Evolutionary conservation across 2,797 vertebrate species (phyloP), one percentile per base, ranked within the genome.

Genomic region (Glyptemys insculpta): DNA sequence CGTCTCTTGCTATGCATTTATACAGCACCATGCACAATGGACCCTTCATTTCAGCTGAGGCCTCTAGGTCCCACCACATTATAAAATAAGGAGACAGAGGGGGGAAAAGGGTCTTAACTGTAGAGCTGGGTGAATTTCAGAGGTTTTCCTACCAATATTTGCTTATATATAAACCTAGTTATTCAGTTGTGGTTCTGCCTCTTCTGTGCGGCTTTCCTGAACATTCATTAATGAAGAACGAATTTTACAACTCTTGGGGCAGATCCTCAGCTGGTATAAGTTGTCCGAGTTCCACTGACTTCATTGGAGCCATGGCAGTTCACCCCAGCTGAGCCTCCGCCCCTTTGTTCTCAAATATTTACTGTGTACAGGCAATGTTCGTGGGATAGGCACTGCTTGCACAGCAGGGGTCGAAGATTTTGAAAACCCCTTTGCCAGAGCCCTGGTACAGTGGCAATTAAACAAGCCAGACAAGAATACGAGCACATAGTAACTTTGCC

Each of bases 241-340:
- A 76, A 76, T 76, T 47, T 79, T 0, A 0, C 81, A 31, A n/a
- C 62, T 37, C n/a, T 21, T 37, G 65, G n/a, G n/a, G 18, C 19
- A 12, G 65, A 41, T 72, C 65, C 53, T 82, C 78, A 54, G 56
- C 44, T 88, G 81, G 49, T 21, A 29, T 0, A 2, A 16, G 8
- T 10, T 92, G n/a, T 50, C 82, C 76, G 80, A 85, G 31, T 15
- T 34, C 37, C 72, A 86, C 80, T 93, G 86, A 59, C 94, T 90
- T 91, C 65, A 12, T 57, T 78, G 82, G 37, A 54, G 87, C 6
- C n/a, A 49, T 27, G 57, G 80, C 49, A 85, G 56, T 68, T 95
- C 83, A 90, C 79, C 83, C 44, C 91, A 93, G 78, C 47, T 84
- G 57, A 96, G 94, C 92, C 89, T 68, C 86, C 92, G 57, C 74